Percentiles rank a stretch among this genome's conserved stretches.
Evolutionary conservation across 30 jellyfish, hydroid and myxozoan species (phyloP).

Genomic region (Aurelia coerulea): DNA sequence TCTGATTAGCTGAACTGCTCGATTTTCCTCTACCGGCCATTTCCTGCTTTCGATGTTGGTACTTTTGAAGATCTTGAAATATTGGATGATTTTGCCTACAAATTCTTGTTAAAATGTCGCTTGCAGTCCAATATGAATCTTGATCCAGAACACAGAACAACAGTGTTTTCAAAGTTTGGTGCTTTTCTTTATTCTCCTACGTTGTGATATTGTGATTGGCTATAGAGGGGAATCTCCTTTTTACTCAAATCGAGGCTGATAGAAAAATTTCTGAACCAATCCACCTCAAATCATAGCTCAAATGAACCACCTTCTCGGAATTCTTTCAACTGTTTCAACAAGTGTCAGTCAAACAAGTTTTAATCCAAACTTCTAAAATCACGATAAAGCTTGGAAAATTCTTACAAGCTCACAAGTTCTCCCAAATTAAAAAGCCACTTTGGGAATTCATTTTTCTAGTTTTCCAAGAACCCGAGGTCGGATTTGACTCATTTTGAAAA

Average conservation of each 20-base stretch:
- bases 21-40: conserved; percentile 50
- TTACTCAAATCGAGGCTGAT: conserved; percentile 8
- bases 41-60: background rate
- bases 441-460: too few relatives aligned
- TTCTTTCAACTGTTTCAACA: too few relatives aligned
- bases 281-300: too few relatives aligned
- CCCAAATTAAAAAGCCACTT: too few relatives aligned
- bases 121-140: conserved; percentile 4
- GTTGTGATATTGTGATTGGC: background rate
- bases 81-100: background rate
- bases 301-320: too few relatives aligned
- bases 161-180: background rate
- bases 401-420: too few relatives aligned
- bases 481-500: background rate
- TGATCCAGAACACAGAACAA: background rate
- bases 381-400: too few relatives aligned
- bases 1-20: conserved; percentile 11
- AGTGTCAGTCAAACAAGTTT: too few relatives aligned
- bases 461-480: background rate
- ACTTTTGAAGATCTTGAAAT: background rate
- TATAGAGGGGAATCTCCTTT: background rate
- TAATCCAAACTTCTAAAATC: too few relatives aligned
- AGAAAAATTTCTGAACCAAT: too few relatives aligned
- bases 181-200: background rate
- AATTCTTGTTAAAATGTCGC: background rate